These are phyloP conservation scores for Chrosomus eos DNA, from an alignment of 2,797 vertebrate genomes.

Conservation along the genomic window DNA sequence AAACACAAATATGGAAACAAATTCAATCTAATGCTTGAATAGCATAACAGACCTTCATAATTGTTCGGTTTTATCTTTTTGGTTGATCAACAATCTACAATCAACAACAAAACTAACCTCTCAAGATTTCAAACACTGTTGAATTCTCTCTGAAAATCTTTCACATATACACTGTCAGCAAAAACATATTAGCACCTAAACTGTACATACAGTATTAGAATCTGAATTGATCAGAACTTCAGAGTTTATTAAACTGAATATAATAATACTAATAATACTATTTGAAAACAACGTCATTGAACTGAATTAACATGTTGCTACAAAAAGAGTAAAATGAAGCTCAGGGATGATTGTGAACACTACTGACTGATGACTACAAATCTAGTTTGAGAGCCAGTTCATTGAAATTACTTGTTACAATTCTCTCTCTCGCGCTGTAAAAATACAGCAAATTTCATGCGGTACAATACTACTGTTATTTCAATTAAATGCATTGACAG, in stretches of 20 bases:
- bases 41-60: too few species aligned
- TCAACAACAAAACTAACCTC: neutral
- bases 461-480: too few species aligned
- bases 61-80: neutral
- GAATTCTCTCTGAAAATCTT: neutral
- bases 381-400: neutral
- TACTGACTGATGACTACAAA: neutral
- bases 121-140: neutral
- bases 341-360: too few species aligned
- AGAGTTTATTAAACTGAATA: neutral
- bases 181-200: neutral
- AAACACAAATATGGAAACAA: neutral
- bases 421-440: too few species aligned
- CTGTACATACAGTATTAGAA: neutral
- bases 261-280: neutral
- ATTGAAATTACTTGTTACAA: neutral
- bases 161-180: neutral
- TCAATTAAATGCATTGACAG: too few species aligned
- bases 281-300: neutral
- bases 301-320: neutral
- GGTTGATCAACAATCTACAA: neutral
- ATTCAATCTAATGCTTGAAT: neutral
- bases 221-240: neutral
- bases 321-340: neutral
- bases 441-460: too few species aligned